Conservation (phyloP, 92 coral and sea anemone genomes). For the Palythoa grandiflora region DNA sequence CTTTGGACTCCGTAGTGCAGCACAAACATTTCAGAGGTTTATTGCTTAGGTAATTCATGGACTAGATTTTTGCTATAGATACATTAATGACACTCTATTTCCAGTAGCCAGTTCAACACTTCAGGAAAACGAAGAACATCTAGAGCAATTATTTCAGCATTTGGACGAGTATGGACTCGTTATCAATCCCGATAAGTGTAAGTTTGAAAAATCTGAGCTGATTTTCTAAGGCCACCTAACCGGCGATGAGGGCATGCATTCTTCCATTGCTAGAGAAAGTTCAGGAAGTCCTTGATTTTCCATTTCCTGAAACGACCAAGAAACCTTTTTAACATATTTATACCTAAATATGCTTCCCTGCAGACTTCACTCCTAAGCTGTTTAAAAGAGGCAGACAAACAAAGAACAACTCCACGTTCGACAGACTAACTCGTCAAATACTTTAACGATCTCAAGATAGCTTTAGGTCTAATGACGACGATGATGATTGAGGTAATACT, state of each 20-base stretch:
- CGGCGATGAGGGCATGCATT: slow-evolving; percentile 15
- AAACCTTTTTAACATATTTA: slow-evolving; percentile 9
- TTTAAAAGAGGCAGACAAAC: slow-evolving; percentile 23
- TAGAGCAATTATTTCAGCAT: slow-evolving; percentile 2
- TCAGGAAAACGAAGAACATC: background rate
- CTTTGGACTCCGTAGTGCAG: slow-evolving; percentile 26
- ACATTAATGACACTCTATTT: slow-evolving; percentile 2
- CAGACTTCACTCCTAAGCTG: slow-evolving; percentile 10
- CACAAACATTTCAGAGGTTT: background rate
- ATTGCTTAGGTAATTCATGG: background rate
- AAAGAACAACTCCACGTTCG: slow-evolving; percentile 14
- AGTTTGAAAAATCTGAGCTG: slow-evolving; percentile 27
- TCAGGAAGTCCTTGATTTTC: slow-evolving; percentile 22
- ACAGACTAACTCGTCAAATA: background rate
- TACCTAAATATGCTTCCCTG: slow-evolving; percentile 30
- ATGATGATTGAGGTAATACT: too few species aligned
- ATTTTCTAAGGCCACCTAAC: slow-evolving; percentile 20
- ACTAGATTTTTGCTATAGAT: slow-evolving; percentile 8
- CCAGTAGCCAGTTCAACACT: background rate
- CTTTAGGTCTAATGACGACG: background rate
- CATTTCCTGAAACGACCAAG: slow-evolving; percentile 16
- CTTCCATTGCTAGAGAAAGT: slow-evolving; percentile 13
- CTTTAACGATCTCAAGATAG: slow-evolving; percentile 7
- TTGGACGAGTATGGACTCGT: slow-evolving; percentile 13
- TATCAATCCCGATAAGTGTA: slow-evolving; percentile 41